Base-by-base conservation (phyloP, 2,888 invertebrate genomes). In the Synergus japonicus region DNA sequence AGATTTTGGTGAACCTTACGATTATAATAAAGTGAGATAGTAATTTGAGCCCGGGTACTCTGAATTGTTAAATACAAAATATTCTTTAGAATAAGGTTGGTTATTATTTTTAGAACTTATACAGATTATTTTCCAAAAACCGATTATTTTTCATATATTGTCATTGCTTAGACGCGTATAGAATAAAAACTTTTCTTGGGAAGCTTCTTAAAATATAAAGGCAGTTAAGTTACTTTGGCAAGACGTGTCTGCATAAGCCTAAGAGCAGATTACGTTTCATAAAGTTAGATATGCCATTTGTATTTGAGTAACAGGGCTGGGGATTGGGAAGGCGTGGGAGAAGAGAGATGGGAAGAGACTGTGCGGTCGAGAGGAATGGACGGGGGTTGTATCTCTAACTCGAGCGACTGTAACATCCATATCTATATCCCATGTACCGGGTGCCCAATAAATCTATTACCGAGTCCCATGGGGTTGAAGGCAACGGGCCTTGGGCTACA, bases 381-480 rank as follows among this genome's bases (percentile, higher is more conserved):
- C 67, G 82, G 86, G 83, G 85, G 84, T 83, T 87, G 88, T 87
- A 87, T 88, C 87, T 87, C 87, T 83, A 86, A 86, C 88, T 88
- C 84, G 88, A 84, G 84, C 85, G 87, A 83, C 88, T 88, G 88
- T 88, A 86, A 88, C 87, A 87, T 88, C 83, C 86, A 87, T 89
- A 88, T 88, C 89, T 90, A 89, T 90, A 89, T 87, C 87, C 87
- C 85, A 86, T 87, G 89, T 88, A 88, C 88, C 89, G 88, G 88
- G 90, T 89, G 89, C 88, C 90, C 90, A 90, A 91, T 92, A 92
- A 92, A 92, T 92, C 91, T 90, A 92, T 92, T 92, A 92, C 89
- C 89, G 88, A 85, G 81, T 89, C 90, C 91, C 91, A 82, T 83
- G 90, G 88, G 91, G 83, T 78, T 78, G 76, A 67, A 76, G 76